A percentile compares a stretch with the other conserved stretches of the same genome.
Conservation (phyloP, 2,797 vertebrate species). For the Balearica regulorum region DNA sequence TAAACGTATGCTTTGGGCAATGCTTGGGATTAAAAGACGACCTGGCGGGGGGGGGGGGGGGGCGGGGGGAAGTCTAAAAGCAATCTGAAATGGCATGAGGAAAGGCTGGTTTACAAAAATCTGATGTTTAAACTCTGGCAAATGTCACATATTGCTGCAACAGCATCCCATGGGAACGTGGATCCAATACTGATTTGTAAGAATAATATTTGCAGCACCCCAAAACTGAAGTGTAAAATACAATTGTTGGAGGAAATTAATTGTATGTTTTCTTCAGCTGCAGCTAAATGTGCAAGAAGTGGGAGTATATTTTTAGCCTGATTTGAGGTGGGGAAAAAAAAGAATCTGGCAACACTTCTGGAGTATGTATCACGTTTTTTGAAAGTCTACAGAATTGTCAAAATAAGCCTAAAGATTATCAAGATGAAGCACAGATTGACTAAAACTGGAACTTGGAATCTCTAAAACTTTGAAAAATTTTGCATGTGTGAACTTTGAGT, state of each 20-base stretch:
- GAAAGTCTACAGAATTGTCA: not conserved
- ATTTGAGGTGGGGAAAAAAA: not conserved
- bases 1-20: not conserved
- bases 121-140: conserved; percentile 13
- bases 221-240: not conserved
- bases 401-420: not conserved
- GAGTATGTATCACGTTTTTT: not conserved
- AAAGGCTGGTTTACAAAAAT: conserved; percentile 19
- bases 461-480: not conserved
- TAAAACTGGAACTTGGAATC: not conserved
- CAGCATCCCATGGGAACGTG: not conserved
- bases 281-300: not conserved
- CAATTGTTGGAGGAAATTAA: not conserved
- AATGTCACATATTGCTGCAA: not conserved
- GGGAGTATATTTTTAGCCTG: not conserved
- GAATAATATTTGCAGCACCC: not conserved
- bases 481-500: not conserved
- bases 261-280: conserved; percentile 7
- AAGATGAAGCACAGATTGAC: not conserved
- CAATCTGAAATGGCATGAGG: not conserved
- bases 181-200: not conserved
- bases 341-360: not conserved
- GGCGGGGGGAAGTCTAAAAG: not conserved
- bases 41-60: no score
- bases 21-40: not conserved